Evolutionary conservation across 53 echinoderm and acorn worm genomes (phyloP), one percentile per base, ranked within the genome.

Genomic region (Zoroaster sp.): DNA sequence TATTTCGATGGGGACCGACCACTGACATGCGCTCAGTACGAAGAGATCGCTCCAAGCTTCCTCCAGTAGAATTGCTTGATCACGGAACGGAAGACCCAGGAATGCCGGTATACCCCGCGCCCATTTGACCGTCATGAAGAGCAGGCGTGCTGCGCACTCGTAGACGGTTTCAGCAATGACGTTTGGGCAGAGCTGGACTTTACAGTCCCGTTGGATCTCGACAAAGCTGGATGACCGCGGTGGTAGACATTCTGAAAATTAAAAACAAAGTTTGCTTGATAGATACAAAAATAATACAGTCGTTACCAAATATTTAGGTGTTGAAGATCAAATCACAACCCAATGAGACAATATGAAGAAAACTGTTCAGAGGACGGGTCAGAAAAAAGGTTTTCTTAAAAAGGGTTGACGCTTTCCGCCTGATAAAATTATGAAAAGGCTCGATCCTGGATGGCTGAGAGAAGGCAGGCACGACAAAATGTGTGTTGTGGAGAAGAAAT

Each of bases 121-220:
- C 99, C 99, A 99, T 52, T 96, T 94, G 54, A 99, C 94, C 4
- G 96, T 96, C 99, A 96, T 99, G 81, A 99, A 99, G 59, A 99
- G 88, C n/a, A 99, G 88, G 21, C 96, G 89, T n/a, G 99, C 99
- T 6, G 99, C 96, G 74, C 93, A 80, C 71, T 99, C 99, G 75
- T 94, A 96, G 33, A 99, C 74, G 40, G 52, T 92, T 75, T 99
- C 99, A 20, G 71, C 92, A 14, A 81, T 85, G 70, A 0, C 70
- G 69, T 36, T 47, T 9, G 49, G 41, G 39, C 40, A 44, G 69
- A 66, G 25, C 71, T 88, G 23, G 55, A 80, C 36, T 40, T 80
- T 25, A 53, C 65, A 74, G 92, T 87, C 28, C 71, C 49, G 49
- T 42, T 34, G 43, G 23, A 39, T 35, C 6, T 30, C 40, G 13